phyloP scores from a whole-genome alignment of 2,888 invertebrate genomes.

The Marasmarcha lunaedactyla region DNA sequence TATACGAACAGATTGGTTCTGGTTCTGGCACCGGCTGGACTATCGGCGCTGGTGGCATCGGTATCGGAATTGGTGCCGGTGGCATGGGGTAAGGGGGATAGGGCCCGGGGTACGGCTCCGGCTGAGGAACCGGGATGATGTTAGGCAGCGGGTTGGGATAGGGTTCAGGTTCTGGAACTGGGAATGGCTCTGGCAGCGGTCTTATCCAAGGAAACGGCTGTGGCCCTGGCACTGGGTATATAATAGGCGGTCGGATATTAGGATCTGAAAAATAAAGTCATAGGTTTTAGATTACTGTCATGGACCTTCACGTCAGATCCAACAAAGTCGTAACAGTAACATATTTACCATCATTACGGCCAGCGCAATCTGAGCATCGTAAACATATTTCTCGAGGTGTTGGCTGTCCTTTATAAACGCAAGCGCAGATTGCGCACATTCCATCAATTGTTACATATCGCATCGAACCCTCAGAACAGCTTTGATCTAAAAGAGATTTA shows the following conservation, averaged over 20 bases:
- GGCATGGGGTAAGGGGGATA: conserved; percentile 5
- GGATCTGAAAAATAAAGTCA: too few species aligned
- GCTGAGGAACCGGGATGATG: not conserved
- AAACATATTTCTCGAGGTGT: too few species aligned
- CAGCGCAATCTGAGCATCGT: too few species aligned
- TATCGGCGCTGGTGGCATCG: not conserved
- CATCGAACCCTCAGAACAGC: too few species aligned
- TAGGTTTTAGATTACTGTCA: too few species aligned
- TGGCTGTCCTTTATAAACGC: not conserved
- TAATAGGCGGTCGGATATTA: too few species aligned
- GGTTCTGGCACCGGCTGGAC: not conserved
- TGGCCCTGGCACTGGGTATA: not conserved
- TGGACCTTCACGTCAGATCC: too few species aligned
- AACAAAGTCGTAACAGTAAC: too few species aligned
- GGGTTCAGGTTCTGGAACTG: not conserved
- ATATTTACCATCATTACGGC: too few species aligned
- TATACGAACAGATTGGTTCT: not conserved
- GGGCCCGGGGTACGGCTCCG: not conserved
- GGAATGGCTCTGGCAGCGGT: not conserved
- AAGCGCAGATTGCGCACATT: not conserved
- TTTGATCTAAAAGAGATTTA: too few species aligned
- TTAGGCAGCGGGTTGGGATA: not conserved
- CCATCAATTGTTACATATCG: too few species aligned
- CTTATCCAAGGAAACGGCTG: too few species aligned
- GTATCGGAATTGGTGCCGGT: not conserved